A percentile compares a stretch with the other conserved stretches of the same genome.
phyloP scores from a whole-genome alignment of 2,113 vertebrate species.

The Perccottus glenii region DNA sequence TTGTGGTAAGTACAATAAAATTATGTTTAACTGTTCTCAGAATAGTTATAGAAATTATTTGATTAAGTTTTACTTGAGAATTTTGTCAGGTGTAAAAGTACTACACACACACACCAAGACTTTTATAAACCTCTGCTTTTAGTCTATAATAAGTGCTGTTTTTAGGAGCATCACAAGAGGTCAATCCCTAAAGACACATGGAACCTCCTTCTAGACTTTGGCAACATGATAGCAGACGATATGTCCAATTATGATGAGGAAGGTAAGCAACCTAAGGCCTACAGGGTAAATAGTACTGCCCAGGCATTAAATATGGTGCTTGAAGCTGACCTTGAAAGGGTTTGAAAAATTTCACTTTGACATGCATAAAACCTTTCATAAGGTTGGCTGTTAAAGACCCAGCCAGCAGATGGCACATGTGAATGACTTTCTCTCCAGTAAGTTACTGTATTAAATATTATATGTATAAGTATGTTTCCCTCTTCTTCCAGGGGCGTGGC shows the following conservation, averaged over 20 bases:
- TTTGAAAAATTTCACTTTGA: not conserved
- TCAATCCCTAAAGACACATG: constrained; percentile 96
- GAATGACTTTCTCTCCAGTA: not conserved
- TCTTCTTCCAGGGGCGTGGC: constrained; percentile 87
- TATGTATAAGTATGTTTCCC: constrained; percentile 1
- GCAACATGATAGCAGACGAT: constrained; percentile 95
- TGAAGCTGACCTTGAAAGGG: no score
- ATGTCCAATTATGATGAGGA: constrained; percentile 98
- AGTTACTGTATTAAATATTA: not conserved
- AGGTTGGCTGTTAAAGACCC: not conserved
- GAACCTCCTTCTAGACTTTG: constrained; percentile 96
- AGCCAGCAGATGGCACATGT: constrained; percentile 1
- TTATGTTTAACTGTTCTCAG: not conserved
- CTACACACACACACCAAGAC: no score
- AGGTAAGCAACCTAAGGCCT: constrained; percentile 76
- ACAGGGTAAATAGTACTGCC: not conserved
- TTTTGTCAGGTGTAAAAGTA: no score
- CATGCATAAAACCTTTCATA: no score
- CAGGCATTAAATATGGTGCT: not conserved
- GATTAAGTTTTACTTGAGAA: no score
- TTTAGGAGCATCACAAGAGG: constrained; percentile 94
- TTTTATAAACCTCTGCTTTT: not conserved
- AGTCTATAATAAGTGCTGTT: constrained; percentile 1
- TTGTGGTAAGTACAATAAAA: constrained; percentile 83
- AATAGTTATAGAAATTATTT: no score